Conservation (phyloP, 2,888 invertebrate genomes). For the Cyclophora punctaria region DNA sequence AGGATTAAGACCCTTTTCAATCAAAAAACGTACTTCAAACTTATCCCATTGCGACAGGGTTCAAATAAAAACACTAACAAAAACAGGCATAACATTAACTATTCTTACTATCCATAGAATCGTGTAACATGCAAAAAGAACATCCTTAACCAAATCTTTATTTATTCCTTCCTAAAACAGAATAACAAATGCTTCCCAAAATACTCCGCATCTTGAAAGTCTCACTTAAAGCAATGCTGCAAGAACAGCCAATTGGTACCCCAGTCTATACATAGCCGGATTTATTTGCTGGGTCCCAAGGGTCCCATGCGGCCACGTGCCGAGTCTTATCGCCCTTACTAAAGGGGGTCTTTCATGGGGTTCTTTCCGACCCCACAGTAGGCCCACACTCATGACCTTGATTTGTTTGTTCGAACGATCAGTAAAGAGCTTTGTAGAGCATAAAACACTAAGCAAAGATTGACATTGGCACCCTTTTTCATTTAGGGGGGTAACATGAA, state of each 20-base stretch:
- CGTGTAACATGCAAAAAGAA: too few relatives aligned
- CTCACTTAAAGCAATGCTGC: constrained; percentile 1
- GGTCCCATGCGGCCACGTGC: constrained; percentile 6
- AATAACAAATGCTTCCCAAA: background rate
- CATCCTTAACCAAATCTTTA: too few relatives aligned
- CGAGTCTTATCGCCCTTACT: constrained; percentile 5
- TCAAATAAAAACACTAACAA: too few relatives aligned
- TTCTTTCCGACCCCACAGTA: background rate
- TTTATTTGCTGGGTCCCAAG: constrained; percentile 4
- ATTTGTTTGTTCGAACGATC: constrained; percentile 6
- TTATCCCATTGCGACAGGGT: too few relatives aligned
- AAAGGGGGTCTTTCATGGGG: background rate
- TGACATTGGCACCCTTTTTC: background rate
- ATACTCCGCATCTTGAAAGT: background rate
- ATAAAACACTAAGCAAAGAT: background rate
- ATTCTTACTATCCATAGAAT: too few relatives aligned
- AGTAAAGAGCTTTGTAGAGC: background rate
- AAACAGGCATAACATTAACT: too few relatives aligned
- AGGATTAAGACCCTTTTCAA: too few relatives aligned
- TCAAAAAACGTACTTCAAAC: too few relatives aligned
- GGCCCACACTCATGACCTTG: constrained; percentile 9
- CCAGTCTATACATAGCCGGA: constrained; percentile 10
- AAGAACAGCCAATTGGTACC: constrained; percentile 9
- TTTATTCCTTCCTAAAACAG: too few relatives aligned
- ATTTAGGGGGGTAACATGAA: too few relatives aligned